Evolutionary conservation across 2,888 invertebrate genomes (phyloP), one percentile per base, ranked within the genome.

Genomic region (Rhamnusium bicolor): DNA sequence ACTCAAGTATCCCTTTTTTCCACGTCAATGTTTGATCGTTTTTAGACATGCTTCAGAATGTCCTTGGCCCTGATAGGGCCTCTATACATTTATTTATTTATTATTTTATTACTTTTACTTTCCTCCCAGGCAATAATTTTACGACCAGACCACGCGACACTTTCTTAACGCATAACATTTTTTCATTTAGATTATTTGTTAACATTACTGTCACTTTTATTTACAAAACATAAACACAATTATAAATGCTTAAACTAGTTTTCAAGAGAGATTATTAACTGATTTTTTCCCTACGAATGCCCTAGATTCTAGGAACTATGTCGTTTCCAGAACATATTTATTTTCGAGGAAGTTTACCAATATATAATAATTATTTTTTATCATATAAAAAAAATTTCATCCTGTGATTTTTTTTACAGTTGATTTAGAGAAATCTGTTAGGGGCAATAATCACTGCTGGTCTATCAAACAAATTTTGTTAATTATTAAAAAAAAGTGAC

Each of bases 91-190:
- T 72, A 69, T 65, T 65, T 56, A 66, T 79, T 80, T 80, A 81
- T 80, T 63, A 61, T 74, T 82, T 84, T 84, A 84, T 82, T 84
- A 84, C 84, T 84, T 81, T 84, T 83, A 84, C 84, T 84, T 84
- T 84, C 82, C 80, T 79, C 76, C 61, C 29, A 51, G 27, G 49
- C 51, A 53, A 65, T 27, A 29, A 53, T 70, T 73, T 75, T 74
- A 73, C 75, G 69, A 72, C 71, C 73, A 67, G 76, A 79, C 78
- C 80, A 80, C 80, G 80, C 80, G 80, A 74, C 77, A 61, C 54
- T 66, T 61, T 65, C 61, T 68, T 60, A 16, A 32, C 69, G 65
- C 74, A 66, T 74, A 53, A 68, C 58, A 71, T 69, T 66, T 61
- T n/a, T 63, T 56, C 51, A 51, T 68, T 68, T 56, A 49, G 24